Conservation (phyloP, 2,888 invertebrate species). For the Uropetala carovei region DNA sequence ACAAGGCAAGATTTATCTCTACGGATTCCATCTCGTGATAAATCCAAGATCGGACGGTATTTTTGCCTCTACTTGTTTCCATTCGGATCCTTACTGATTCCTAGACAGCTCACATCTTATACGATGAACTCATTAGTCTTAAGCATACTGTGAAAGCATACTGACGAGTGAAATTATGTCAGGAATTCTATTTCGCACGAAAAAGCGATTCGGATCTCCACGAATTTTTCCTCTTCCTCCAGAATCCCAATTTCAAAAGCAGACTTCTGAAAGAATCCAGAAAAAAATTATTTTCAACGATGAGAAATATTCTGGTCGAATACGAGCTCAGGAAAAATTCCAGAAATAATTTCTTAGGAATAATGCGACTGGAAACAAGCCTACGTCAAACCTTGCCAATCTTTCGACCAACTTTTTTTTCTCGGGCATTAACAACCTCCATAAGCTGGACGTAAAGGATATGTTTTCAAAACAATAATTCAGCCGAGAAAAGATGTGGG, state of each 20-base stretch:
- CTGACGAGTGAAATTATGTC: too few relatives aligned
- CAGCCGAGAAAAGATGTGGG: neutral
- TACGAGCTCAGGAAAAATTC: neutral
- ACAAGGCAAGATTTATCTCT: too few relatives aligned
- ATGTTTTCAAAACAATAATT: neutral
- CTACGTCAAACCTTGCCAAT: neutral
- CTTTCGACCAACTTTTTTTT: neutral
- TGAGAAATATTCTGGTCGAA: neutral
- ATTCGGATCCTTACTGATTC: too few relatives aligned
- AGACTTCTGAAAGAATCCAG: neutral
- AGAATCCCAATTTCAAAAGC: neutral
- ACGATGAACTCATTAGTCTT: too few relatives aligned
- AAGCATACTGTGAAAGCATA: too few relatives aligned
- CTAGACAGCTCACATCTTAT: too few relatives aligned
- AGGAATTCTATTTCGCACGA: too few relatives aligned
- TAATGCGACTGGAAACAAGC: neutral
- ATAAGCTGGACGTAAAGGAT: neutral
- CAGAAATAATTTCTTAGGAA: neutral
- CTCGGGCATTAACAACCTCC: neutral
- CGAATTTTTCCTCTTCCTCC: neutral
- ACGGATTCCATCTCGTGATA: too few relatives aligned
- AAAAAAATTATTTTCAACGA: neutral
- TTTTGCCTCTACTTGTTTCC: too few relatives aligned
- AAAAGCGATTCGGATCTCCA: too few relatives aligned
- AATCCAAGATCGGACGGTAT: too few relatives aligned